phyloP scores from a whole-genome alignment of 2,113 vertebrate species.

The Euleptes europaea region DNA sequence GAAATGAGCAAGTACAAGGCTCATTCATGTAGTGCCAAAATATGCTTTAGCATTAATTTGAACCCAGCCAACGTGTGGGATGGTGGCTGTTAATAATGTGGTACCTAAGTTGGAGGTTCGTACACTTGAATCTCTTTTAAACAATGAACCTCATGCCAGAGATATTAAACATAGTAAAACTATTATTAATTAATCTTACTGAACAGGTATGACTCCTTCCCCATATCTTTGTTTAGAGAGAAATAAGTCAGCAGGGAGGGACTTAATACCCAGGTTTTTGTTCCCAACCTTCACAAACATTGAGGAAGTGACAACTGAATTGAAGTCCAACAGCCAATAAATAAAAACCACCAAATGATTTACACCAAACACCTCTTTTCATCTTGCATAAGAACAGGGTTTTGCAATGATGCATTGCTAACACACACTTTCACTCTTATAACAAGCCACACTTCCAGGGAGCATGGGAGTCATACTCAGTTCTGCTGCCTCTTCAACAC shows the following conservation, averaged over 20 bases:
- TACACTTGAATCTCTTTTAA: background rate
- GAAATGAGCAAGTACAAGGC: too few species aligned
- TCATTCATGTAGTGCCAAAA: too few species aligned
- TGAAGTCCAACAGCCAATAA: background rate
- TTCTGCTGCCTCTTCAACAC: background rate
- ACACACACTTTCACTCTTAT: background rate
- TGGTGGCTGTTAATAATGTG: background rate
- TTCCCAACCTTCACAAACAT: background rate
- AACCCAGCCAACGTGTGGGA: too few species aligned
- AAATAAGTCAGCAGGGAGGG: background rate
- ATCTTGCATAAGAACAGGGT: background rate
- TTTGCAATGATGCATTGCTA: background rate
- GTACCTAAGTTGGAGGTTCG: background rate
- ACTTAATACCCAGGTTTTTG: background rate
- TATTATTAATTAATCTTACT: background rate
- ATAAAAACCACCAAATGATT: background rate
- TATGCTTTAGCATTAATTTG: too few species aligned
- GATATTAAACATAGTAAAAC: background rate
- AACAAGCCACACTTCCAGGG: background rate
- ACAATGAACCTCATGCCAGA: background rate
- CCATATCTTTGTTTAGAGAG: rapidly evolving
- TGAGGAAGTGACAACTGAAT: background rate
- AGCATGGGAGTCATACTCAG: background rate
- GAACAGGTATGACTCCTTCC: background rate
- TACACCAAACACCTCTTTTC: background rate